Evolutionary conservation across 2,888 invertebrate species (phyloP), one percentile per base, ranked within the genome.

Genomic region (Chrysodeixis includens): DNA sequence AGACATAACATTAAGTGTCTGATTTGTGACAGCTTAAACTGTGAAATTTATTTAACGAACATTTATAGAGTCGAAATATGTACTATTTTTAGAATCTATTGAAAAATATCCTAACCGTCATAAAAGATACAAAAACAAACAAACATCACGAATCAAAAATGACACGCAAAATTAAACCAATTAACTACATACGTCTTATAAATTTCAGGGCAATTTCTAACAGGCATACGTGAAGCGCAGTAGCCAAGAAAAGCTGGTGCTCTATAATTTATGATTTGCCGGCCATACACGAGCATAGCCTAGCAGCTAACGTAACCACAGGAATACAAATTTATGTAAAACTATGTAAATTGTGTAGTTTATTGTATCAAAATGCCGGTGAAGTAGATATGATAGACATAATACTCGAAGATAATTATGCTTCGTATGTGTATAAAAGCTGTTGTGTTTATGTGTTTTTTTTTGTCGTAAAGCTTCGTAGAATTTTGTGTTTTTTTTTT

Each of bases 331-430:
- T 68, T 79, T 76, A 78, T 78, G 77, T 76, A 68, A 74, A 79
- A 68, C 30, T 77, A 79, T 80, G 80, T 62, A 73, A 74, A 78
- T 76, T 55, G 62, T 58, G 18, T 20, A 73, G 61, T 68, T 89
- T 88, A 88, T 87, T 86, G 83, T 86, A 87, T 90, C 85, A 87
- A 89, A 83, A 86, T 78, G 83, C 79, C 57, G 16, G 58, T 64
- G 71, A 63, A n/a, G n/a, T n/a, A n/a, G n/a, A 75, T 83, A 73
- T 83, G 85, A 87, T 83, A 79, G 80, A 71, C 73, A n/a, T n/a
- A 67, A 81, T 81, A 79, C 87, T 88, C 84, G 84, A 71, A 84
- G 85, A 87, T 90, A 87, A 91, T 91, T 90, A 89, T 85, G 81
- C 77, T 77, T 74, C 75, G 63, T 71, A 65, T 76, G 62, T 70